Evolutionary conservation across 30 jellyfish, hydroid and myxozoan species (phyloP).

Genomic region (Sanderia malayensis): DNA sequence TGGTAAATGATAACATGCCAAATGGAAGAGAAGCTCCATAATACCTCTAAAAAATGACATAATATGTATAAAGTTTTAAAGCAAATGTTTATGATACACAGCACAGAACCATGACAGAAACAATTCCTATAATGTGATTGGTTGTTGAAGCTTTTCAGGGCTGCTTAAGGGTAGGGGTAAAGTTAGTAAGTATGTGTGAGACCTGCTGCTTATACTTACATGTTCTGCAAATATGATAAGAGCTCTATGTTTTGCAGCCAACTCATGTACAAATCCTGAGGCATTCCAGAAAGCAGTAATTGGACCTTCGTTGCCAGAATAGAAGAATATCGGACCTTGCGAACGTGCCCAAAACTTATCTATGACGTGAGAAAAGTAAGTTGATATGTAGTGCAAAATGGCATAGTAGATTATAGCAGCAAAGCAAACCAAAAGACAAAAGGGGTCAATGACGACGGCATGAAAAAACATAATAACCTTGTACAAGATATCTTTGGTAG

Average conservation of each 20-base stretch:
- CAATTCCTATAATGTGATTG: too few species aligned
- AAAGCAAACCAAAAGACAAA: too few species aligned
- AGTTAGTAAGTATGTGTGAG: neutral
- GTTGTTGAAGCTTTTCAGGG: too few species aligned
- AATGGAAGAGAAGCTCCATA: conserved; percentile 93
- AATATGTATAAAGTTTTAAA: too few species aligned
- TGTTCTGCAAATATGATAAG: conserved; percentile 93
- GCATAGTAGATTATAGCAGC: too few species aligned
- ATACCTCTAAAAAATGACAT: conserved; percentile 75
- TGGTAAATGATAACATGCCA: conserved; percentile 71
- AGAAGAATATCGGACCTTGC: conserved; percentile 83
- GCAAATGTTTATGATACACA: too few species aligned
- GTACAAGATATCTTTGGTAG: conserved; percentile 74
- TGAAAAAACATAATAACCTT: too few species aligned
- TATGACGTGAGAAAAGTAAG: too few species aligned
- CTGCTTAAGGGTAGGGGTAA: neutral
- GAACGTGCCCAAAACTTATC: conserved; percentile 70
- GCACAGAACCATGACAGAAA: too few species aligned
- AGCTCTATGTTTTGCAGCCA: conserved; percentile 73
- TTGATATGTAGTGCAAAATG: too few species aligned
- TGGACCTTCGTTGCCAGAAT: conserved; percentile 95
- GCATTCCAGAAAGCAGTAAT: conserved; percentile 81
- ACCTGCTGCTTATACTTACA: conserved; percentile 46
- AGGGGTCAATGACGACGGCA: too few species aligned
- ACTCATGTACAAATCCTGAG: conserved; percentile 93